Percentiles rank a stretch among this genome's conserved stretches.
Evolutionary conservation across 2,797 vertebrate genomes (phyloP).

Genomic region (Thunnus albacares): DNA sequence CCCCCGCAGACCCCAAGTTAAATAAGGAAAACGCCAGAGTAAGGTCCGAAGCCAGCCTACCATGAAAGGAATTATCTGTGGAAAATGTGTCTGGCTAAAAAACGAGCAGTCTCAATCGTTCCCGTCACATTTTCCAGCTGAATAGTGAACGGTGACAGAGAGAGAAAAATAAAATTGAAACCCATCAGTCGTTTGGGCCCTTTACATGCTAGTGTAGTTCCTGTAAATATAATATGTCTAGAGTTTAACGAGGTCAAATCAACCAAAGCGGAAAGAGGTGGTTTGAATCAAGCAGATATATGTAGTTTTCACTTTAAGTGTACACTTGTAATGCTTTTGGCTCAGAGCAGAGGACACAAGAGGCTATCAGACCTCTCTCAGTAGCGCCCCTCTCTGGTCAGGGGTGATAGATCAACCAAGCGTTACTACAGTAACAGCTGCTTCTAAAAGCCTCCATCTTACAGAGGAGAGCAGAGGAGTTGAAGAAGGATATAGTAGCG

Average conservation of each 20-base stretch:
- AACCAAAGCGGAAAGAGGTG: slow-evolving; percentile 51
- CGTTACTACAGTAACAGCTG: slow-evolving; percentile 82
- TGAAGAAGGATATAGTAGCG: slow-evolving; percentile 69
- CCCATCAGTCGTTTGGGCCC: slow-evolving; percentile 51
- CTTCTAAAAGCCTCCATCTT: slow-evolving; percentile 80
- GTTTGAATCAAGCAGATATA: slow-evolving; percentile 50
- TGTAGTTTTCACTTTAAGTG: slow-evolving; percentile 34
- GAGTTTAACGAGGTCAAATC: slow-evolving; percentile 67
- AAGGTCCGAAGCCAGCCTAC: slow-evolving; percentile 78
- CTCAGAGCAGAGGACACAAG: slow-evolving; percentile 46
- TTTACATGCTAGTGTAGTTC: slow-evolving; percentile 40
- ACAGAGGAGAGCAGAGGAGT: slow-evolving; percentile 64
- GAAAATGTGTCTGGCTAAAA: slow-evolving; percentile 83
- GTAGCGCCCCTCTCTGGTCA: slow-evolving; percentile 81
- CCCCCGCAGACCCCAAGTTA: slow-evolving; percentile 75
- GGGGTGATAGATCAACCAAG: slow-evolving; percentile 67
- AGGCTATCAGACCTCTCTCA: slow-evolving; percentile 66
- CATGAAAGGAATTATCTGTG: slow-evolving; percentile 86
- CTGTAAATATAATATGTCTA: slow-evolving; percentile 63
- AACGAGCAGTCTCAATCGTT: slow-evolving; percentile 67
- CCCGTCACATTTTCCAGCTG: slow-evolving; percentile 78
- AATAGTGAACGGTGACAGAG: slow-evolving; percentile 62
- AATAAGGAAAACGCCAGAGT: slow-evolving; percentile 82
- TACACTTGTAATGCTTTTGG: slow-evolving; percentile 27
- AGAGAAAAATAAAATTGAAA: slow-evolving; percentile 41